Evolutionary conservation across 2,113 vertebrate genomes (phyloP).

Genomic region (Oncorhynchus gorbuscha): DNA sequence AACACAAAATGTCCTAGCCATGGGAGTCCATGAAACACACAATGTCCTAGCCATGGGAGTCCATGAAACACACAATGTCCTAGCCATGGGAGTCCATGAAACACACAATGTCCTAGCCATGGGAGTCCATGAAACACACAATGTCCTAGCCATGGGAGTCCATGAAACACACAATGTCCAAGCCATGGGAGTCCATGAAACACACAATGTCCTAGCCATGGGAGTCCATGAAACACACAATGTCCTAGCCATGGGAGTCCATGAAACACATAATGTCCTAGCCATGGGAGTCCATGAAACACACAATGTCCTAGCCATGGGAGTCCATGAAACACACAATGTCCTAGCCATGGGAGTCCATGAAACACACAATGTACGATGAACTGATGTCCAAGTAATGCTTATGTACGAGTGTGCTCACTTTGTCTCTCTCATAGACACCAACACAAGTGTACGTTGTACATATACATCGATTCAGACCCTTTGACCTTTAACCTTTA

Average conservation of each 20-base stretch:
- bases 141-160: constrained; percentile 20
- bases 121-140: too few species aligned
- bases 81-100: too few species aligned
- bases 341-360: too few species aligned
- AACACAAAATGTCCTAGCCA: too few species aligned
- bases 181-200: too few species aligned
- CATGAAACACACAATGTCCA: background rate
- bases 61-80: too few species aligned
- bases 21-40: background rate
- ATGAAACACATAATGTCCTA: too few species aligned
- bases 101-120: too few species aligned
- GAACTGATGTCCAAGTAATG: constrained; percentile 29
- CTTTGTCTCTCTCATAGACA: background rate
- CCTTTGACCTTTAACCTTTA: background rate
- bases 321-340: constrained; percentile 11
- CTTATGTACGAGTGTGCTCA: constrained; percentile 31
- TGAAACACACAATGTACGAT: constrained; percentile 1
- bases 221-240: too few species aligned
- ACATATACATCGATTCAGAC: constrained; percentile 50
- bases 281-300: too few species aligned
- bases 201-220: background rate
- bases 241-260: too few species aligned
- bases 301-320: background rate
- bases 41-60: background rate
- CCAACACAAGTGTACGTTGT: constrained; percentile 39